Conservation (phyloP, 2,888 invertebrate species). For the Zhuqinia jingwanae region DNA sequence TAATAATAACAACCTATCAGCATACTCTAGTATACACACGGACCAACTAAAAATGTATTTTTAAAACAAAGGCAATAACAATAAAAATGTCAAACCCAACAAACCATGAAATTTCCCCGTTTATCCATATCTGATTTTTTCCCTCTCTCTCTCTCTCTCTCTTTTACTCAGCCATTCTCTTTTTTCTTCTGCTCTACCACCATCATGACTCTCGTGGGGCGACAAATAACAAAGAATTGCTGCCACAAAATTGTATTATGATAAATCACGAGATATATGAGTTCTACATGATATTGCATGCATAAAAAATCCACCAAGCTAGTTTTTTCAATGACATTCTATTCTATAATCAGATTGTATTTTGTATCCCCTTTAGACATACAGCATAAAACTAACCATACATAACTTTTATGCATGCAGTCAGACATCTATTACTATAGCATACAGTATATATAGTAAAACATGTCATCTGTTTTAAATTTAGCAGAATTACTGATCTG, state of each 20-base stretch:
- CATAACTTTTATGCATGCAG: slow-evolving; percentile 12
- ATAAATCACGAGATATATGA: slow-evolving; percentile 58
- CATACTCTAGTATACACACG: slow-evolving; percentile 17
- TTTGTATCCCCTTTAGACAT: slow-evolving; percentile 20
- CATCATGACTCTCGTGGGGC: slow-evolving; percentile 67
- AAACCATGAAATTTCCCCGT: slow-evolving; percentile 71
- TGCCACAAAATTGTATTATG: slow-evolving; percentile 63
- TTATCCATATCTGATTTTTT: slow-evolving; percentile 69
- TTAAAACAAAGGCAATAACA: slow-evolving; percentile 74
- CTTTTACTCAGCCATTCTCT: neutral
- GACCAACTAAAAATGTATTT: slow-evolving; percentile 68
- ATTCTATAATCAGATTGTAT: neutral
- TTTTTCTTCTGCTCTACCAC: slow-evolving; percentile 54
- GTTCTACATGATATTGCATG: slow-evolving; percentile 11
- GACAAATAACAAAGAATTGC: slow-evolving; percentile 70
- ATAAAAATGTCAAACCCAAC: slow-evolving; percentile 71
- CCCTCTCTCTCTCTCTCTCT: slow-evolving; percentile 1
- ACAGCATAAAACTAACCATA: slow-evolving; percentile 36
- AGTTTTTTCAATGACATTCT: slow-evolving; percentile 32
- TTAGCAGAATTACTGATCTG: slow-evolving; percentile 25
- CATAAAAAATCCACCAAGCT: neutral
- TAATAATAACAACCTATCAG: too few relatives aligned
- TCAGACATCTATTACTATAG: too few relatives aligned
- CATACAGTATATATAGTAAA: neutral
- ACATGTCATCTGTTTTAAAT: slow-evolving; percentile 30